Base-by-base conservation (phyloP, 2,113 vertebrate genomes). In the Corythornis vintsioides region DNA sequence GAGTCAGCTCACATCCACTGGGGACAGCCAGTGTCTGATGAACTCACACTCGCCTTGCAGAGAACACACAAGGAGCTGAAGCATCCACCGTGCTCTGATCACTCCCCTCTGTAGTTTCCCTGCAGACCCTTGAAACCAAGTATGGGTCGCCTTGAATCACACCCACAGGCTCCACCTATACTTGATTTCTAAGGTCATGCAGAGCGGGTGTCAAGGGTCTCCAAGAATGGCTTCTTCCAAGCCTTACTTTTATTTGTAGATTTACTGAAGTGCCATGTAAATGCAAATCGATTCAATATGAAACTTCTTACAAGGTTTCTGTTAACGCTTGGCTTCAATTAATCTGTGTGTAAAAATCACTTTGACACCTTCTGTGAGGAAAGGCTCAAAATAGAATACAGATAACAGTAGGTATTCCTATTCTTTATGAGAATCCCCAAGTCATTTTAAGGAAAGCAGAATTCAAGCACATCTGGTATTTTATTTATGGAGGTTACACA, bases 41-140 rank as follows among this genome's bases (percentile, higher is more conserved):
- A 11, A 2, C 29, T 25, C 42, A 11, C 59, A 33, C 33, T 17
- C 12, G 16, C 29, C 16, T 31, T 8, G 10, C 48, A 18, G 47
- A 38, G 43, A n/a, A 2, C 29, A 25, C 42, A 5, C 33, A 22
- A 6, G 24, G 42, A 43, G 4, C 59, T 5, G 15, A 11, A 61
- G 40, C 3, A 6, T 7, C 38, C 33, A 3, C 11, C 2, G 61
- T 2, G 8, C 35, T 28, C 38, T 7, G 40, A 18, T 26, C 10
- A 0, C 11, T 64, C 70, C 81, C 14, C 15, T 35, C 83, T 2
- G 63, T 2, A n/a, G 81, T 8, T 31, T 59, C 72, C 96, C 94
- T 92, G 90, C 60, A 47, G 92, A 97, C 89, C 96, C 87, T 94
- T 90, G 96, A 97, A 93, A 97, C 95, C 95, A 96, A 94, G 91